phyloP scores from a whole-genome alignment of 2,888 invertebrate species.

The Harpagoxenus sublaevis region DNA sequence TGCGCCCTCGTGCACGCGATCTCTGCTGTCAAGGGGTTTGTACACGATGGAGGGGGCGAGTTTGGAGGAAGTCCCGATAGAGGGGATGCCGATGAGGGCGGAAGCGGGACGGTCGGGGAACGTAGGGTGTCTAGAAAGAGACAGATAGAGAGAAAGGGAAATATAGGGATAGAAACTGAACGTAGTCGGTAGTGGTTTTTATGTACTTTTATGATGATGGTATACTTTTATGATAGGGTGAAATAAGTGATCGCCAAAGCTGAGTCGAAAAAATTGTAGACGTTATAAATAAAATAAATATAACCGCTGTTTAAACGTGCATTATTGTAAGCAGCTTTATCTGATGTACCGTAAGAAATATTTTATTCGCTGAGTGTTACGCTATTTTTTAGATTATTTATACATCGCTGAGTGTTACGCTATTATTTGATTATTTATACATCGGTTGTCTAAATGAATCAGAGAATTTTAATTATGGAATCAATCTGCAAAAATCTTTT shows the following conservation, averaged over 20 bases:
- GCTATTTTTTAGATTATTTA: constrained; percentile 6
- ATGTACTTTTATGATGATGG: constrained; percentile 17
- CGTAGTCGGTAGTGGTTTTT: constrained; percentile 2
- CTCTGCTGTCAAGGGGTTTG: constrained; percentile 76
- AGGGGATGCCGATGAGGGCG: constrained; percentile 35
- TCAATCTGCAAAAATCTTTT: neutral
- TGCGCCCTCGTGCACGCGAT: constrained; percentile 81
- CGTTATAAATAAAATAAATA: neutral
- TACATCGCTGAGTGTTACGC: neutral
- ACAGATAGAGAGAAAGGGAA: constrained; percentile 26
- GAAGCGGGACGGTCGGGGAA: constrained; percentile 10
- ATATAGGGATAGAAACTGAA: constrained; percentile 7
- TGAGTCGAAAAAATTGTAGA: constrained; percentile 5
- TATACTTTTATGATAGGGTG: constrained; percentile 7
- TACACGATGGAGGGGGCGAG: constrained; percentile 61
- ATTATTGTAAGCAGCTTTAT: neutral
- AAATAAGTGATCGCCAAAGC: neutral
- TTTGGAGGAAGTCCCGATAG: constrained; percentile 58
- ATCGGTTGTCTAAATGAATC: neutral
- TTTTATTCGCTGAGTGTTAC: neutral
- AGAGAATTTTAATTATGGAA: neutral
- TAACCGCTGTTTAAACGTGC: no score
- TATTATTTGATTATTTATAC: constrained; percentile 8
- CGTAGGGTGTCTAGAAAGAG: constrained; percentile 2
- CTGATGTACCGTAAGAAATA: neutral